These are phyloP conservation scores for Ramphastos sulfuratus DNA, from an alignment of 2,113 vertebrate genomes.

Conservation along the genomic window DNA sequence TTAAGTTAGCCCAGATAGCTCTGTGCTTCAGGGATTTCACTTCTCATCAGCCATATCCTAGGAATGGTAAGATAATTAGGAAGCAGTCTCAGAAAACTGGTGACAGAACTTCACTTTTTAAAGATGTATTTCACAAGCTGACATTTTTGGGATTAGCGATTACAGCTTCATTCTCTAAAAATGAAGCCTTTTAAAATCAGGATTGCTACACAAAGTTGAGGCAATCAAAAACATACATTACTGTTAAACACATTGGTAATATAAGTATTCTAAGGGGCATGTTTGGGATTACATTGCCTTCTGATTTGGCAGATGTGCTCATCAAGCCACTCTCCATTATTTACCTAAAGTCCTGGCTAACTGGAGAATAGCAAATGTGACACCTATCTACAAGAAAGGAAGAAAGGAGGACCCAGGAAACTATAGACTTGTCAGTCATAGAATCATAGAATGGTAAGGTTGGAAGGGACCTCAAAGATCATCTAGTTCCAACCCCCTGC, in stretches of 20 bases:
- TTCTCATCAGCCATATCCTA: neutral
- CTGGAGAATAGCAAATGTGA: too few species aligned
- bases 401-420: too few species aligned
- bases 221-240: neutral
- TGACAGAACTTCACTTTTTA: neutral
- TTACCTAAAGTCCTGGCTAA: too few species aligned
- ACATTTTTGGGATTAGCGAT: neutral
- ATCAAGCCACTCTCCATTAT: too few species aligned
- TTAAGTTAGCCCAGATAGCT: slow-evolving; percentile 33
- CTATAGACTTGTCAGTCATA: too few species aligned
- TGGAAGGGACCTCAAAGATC: too few species aligned
- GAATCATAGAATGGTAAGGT: too few species aligned
- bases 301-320: neutral
- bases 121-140: neutral
- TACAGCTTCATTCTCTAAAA: neutral
- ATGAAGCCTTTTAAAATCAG: neutral
- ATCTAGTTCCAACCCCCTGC: too few species aligned
- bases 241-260: neutral
- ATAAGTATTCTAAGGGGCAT: neutral
- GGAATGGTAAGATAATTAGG: slow-evolving; percentile 25
- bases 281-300: neutral
- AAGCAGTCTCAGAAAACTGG: neutral
- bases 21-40: slow-evolving; percentile 31
- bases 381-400: too few species aligned
- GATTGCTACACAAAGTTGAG: neutral